Evolutionary conservation across 2,113 vertebrate genomes (phyloP), one percentile per base, ranked within the genome.

Genomic region (Spilogale gracilis): DNA sequence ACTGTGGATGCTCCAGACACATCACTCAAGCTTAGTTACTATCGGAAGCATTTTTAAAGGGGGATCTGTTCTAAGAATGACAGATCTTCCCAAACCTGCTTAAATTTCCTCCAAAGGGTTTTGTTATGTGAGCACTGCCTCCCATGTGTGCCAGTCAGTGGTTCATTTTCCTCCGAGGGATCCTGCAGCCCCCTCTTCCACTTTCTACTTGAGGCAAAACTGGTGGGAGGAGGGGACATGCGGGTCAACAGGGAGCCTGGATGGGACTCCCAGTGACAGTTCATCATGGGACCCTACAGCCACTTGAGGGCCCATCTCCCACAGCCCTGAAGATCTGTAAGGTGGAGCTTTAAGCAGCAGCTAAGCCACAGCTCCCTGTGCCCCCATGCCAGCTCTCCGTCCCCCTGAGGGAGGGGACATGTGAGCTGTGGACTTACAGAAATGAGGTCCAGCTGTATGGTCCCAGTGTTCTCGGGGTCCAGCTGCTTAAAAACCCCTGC

Each of bases 401-500:
- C n/a, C 67, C 67, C 60, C 60, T 10, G 13, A 9, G 20, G 45
- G 0, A 30, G 14, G 58, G 52, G 56, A 54, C 2, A 6, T 2
- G 6, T 1, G 1, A 30, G 92, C 32, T 6, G 48, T 48, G 30
- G 67, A 99, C 99, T 98, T 98, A 99, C 99, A 12, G 98, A 98
- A 74, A 97, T 30, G 1, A 99, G 98, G 93, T 99, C 95, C 50
- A 99, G 88, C 95, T 98, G 81, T 96, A 99, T 98, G 0, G 94
- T 98, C 58, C 99, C 99, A 3, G 97, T 99, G 58, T 99, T 98
- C 91, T 99, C 98, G 0, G 98, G 93, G 12, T 99, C 99, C 98
- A 99, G 93, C 98, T 98, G 98, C 96, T 98, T 98, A 95, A 99
- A 99, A 96, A 99, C 98, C 97, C 98, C 99, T 99, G 98, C 83